Conservation (phyloP, 2,888 invertebrate genomes). For the Andrena praecox region DNA sequence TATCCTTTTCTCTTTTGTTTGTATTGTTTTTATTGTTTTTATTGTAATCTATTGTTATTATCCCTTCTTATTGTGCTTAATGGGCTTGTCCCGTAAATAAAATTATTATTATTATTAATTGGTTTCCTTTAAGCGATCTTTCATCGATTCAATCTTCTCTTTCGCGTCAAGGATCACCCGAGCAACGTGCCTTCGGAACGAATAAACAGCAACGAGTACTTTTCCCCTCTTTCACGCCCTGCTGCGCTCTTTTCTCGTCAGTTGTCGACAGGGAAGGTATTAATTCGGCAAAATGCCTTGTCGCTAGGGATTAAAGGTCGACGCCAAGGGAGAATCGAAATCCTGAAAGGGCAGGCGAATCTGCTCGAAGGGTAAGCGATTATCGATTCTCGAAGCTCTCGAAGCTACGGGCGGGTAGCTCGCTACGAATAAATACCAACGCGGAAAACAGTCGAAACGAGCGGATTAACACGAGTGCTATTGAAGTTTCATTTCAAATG, state of each 20-base stretch:
- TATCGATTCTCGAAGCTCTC: constrained; percentile 4
- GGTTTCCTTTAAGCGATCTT: background rate
- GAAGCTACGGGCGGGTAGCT: background rate
- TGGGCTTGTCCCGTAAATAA: no score
- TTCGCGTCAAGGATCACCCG: background rate
- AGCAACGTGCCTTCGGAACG: background rate
- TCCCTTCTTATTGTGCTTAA: no score
- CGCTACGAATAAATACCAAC: background rate
- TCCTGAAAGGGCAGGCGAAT: background rate
- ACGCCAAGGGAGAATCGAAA: background rate
- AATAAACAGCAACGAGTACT: background rate
- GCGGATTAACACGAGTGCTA: constrained; percentile 16
- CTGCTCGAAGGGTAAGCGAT: background rate
- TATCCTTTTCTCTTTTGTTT: no score
- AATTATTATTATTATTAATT: no score
- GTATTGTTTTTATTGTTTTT: no score
- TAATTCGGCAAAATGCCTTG: background rate
- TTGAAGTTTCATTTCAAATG: constrained; percentile 32
- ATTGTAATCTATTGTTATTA: no score
- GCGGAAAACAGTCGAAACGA: constrained; percentile 1
- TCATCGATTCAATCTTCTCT: background rate
- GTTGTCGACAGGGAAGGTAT: background rate
- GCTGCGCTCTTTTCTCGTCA: background rate
- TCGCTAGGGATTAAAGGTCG: constrained; percentile 18
- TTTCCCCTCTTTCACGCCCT: background rate